Base-by-base conservation (phyloP, 2,113 vertebrate genomes). In the Boulengeromyrus knoepffleri region DNA sequence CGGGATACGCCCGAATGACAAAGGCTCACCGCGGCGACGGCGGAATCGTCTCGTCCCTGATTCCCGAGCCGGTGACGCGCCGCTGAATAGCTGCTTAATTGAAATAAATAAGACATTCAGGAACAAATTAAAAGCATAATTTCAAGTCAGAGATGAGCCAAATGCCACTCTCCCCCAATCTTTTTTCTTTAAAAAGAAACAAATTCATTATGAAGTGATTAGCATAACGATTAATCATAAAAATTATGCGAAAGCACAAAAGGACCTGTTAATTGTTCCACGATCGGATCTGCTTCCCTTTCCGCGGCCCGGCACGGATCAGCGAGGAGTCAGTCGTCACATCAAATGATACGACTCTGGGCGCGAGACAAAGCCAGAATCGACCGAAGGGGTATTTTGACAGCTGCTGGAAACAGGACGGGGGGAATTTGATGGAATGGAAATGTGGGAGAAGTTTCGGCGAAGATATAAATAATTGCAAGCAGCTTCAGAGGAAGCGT, bases 71-170 rank as follows among this genome's bases (percentile, higher is more conserved):
- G 74, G 62, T 62, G 39, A 42, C 45, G 66, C 86, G 45, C 5
- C 88, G 88, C 80, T 90, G 90, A 90, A 90, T 90, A 89, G 91
- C 46, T 89, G 42, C 85, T 90, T 92, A 92, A 92, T 93, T 92
- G 91, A 91, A 93, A 91, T 91, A 91, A 92, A 91, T 84, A 66
- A 66, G 53, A 66, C 87, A n/a, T 66, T 45, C 58, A 31, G 42
- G 31, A 27, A 49, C 17, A 50, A 50, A 52, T 89, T 17, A 39
- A 89, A 80, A 27, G 24, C 27, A 53, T 36, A 50, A 50, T 49
- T 31, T 56, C 62, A 36, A 24, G 58, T 74, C 46, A 80, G 27
- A 21, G 70, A 52, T n/a, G 46, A 31, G 3, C 21, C 62, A 47
- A 31, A 49, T 5, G 19, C 52, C 77, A 3, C 31, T 42, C 36